These are phyloP conservation scores for Heterodera filipjevi DNA, from an alignment of 2,888 invertebrate species.

Conservation along the genomic window DNA sequence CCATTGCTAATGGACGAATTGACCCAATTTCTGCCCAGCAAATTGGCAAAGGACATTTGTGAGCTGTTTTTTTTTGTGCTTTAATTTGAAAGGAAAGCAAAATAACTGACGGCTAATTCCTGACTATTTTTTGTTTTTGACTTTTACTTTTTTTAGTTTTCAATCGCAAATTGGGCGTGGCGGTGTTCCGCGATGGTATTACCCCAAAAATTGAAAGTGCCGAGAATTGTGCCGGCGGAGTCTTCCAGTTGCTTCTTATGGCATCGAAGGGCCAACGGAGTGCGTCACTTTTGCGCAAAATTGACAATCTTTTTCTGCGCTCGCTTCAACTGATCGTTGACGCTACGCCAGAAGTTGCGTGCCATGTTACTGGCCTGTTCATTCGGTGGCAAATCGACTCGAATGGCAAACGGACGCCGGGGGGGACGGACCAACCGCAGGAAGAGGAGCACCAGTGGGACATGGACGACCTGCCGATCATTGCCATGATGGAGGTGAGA, in stretches of 20 bases:
- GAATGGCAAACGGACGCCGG: background rate
- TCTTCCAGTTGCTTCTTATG: conserved; percentile 13
- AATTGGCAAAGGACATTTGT: background rate
- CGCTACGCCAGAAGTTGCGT: background rate
- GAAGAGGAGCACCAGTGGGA: too few species aligned
- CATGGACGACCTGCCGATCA: too few species aligned
- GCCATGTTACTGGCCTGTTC: conserved; percentile 1
- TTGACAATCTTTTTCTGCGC: background rate
- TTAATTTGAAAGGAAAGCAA: too few species aligned
- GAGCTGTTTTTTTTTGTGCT: background rate
- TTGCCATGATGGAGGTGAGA: too few species aligned
- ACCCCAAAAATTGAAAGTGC: conserved; percentile 8
- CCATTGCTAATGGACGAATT: background rate
- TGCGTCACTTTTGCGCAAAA: background rate
- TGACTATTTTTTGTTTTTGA: background rate
- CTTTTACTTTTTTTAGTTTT: conserved; percentile 11
- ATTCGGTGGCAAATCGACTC: background rate
- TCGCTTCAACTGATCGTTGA: background rate
- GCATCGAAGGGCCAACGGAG: background rate
- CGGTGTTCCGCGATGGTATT: conserved; percentile 12
- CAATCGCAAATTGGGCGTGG: conserved; percentile 16
- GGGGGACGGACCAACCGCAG: too few species aligned
- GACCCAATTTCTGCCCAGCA: background rate
- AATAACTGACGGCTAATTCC: too few species aligned
- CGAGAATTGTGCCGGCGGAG: conserved; percentile 7